These are phyloP conservation scores for Malachius bipustulatus DNA, from an alignment of 2,888 invertebrate species.

Conservation along the genomic window DNA sequence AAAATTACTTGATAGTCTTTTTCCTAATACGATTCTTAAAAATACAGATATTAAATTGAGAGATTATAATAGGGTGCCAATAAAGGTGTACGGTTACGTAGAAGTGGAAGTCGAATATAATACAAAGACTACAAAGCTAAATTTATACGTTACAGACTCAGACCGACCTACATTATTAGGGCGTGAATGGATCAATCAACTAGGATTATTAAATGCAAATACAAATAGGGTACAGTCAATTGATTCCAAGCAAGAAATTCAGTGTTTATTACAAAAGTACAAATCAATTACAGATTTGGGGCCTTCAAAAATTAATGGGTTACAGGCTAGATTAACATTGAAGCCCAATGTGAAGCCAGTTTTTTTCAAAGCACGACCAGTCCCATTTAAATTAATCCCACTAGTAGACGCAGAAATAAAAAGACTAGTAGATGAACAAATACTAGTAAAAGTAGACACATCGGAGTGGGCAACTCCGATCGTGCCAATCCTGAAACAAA, in stretches of 20 bases:
- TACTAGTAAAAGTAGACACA: slow-evolving; percentile 15
- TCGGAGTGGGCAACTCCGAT: slow-evolving; percentile 17
- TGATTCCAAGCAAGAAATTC: background rate
- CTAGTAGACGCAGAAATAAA: slow-evolving; percentile 13
- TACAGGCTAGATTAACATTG: slow-evolving; percentile 7
- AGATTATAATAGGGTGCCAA: background rate
- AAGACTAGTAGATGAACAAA: slow-evolving; percentile 12
- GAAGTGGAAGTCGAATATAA: background rate
- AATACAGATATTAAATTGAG: background rate
- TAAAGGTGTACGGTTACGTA: background rate
- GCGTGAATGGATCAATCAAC: background rate
- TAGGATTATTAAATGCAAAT: too few relatives aligned
- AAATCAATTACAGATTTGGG: background rate
- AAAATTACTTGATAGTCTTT: background rate
- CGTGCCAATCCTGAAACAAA: slow-evolving; percentile 14
- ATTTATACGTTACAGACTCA: background rate
- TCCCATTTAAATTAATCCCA: slow-evolving; percentile 10
- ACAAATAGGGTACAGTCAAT: background rate
- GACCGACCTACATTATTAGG: background rate
- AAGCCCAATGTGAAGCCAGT: slow-evolving; percentile 9
- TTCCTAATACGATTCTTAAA: background rate
- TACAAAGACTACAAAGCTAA: background rate
- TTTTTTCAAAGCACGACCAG: slow-evolving; percentile 13
- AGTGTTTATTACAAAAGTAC: background rate
- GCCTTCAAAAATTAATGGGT: slow-evolving; percentile 4